Base-by-base conservation (phyloP, 2,797 vertebrate species). In the Pitangus sulphuratus region DNA sequence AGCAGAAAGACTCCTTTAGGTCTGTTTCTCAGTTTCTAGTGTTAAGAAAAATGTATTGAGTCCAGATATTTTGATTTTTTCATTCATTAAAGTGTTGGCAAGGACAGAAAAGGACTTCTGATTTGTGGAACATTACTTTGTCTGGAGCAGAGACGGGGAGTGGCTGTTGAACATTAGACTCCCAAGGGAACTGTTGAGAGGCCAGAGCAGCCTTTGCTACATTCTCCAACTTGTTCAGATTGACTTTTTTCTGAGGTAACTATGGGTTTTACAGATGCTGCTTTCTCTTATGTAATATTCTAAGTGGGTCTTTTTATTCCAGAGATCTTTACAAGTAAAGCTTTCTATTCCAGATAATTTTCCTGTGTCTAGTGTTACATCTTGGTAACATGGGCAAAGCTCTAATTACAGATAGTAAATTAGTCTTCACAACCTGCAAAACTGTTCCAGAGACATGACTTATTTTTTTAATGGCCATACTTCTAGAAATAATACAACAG, bases 331-430 rank as follows among this genome's bases (percentile, higher is more conserved):
- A n/a, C 60, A 78, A 65, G 48, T 65, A 53, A 77, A 84, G 31
- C 42, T 72, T 90, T 71, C 51, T 85, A 53, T 93, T 93, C 42
- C 31, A 84, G 48, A 61, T 74, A 1, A 25, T 92, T 94, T 95
- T 85, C 40, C 26, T 72, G 8, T 90, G 69, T 15, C 72, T 78
- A 16, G 24, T 72, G 25, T 78, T 65, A 31, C 30, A 45, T 87
- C 47, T 84, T 86, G 42, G n/a, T 79, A 93, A 78, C 44, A 56
- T 1, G 8, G 33, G 62, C 33, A 86, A 61, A 83, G 26, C 82
- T 84, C 58, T 96, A 93, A 97, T 93, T 94, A 91, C 66, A 88
- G 76, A n/a, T 79, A 88, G 89, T 94, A 93, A 87, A 93, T 95
- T 84, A 91, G 87, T 40, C 72, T 95, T 91, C 4, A 19, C 69